These are phyloP conservation scores for Ploceus nigricollis DNA, from an alignment of 2,113 vertebrate genomes.

Conservation along the genomic window DNA sequence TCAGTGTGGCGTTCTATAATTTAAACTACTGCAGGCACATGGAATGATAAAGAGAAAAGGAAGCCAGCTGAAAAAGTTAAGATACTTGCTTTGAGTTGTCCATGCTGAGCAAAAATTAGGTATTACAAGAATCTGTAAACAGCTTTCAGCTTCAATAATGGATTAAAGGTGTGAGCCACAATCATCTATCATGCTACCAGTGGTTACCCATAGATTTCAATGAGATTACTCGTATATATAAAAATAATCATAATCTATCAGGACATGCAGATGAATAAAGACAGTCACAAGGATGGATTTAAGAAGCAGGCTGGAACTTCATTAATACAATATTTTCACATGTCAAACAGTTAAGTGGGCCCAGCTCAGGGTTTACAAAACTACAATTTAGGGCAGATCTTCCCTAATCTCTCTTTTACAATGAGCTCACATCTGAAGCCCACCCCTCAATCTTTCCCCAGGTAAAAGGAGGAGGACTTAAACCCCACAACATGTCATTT, in stretches of 20 bases:
- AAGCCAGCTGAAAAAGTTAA: neutral
- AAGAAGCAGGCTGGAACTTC: slow-evolving; percentile 48
- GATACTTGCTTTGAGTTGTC: neutral
- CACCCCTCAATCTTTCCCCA: neutral
- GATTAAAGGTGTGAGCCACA: neutral
- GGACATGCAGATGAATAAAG: slow-evolving; percentile 45
- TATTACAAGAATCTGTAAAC: slow-evolving; percentile 2
- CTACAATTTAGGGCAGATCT: neutral
- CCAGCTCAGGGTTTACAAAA: neutral
- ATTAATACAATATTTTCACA: slow-evolving; percentile 59
- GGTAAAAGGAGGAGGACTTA: neutral
- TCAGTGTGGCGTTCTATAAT: neutral
- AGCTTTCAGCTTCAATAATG: neutral
- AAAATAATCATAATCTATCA: slow-evolving; percentile 44
- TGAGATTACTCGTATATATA: slow-evolving; percentile 14
- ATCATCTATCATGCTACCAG: neutral
- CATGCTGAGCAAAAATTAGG: neutral
- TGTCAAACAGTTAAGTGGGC: slow-evolving; percentile 30
- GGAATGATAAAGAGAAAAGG: neutral
- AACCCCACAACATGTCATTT: neutral
- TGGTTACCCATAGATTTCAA: slow-evolving; percentile 19
- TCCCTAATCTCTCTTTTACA: neutral
- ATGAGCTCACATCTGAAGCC: neutral
- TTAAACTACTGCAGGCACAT: neutral
- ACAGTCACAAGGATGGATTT: slow-evolving; percentile 62